These are phyloP conservation scores for Nasonia oneida DNA, from an alignment of 2,888 invertebrate genomes.

Conservation along the genomic window DNA sequence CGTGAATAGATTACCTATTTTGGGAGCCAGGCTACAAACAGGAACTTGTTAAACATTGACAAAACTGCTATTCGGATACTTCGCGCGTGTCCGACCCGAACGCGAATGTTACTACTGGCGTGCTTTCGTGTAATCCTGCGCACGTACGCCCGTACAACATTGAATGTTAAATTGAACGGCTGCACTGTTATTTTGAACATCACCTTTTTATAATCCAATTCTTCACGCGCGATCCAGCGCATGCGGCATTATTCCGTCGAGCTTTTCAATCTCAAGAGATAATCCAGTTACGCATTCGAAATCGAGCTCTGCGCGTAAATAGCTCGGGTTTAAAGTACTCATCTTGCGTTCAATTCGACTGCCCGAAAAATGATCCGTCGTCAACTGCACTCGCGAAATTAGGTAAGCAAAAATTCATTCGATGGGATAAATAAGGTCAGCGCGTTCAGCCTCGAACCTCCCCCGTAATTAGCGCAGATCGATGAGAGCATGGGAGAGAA, in stretches of 20 bases:
- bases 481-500: background rate
- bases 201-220: background rate
- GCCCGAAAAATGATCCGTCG: constrained; percentile 11
- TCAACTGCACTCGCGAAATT: background rate
- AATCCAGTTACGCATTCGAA: background rate
- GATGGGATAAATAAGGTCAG: background rate
- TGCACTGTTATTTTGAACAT: background rate
- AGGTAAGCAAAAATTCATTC: constrained; percentile 20
- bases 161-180: background rate
- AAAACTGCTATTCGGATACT: background rate
- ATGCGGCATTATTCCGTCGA: background rate
- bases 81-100: background rate
- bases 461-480: constrained; percentile 52
- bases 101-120: background rate
- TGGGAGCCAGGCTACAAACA: background rate
- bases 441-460: background rate
- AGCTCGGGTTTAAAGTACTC: background rate
- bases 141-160: background rate
- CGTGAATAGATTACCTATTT: background rate
- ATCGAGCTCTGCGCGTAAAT: background rate
- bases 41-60: background rate
- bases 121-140: background rate
- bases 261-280: background rate
- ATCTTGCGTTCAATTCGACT: background rate
- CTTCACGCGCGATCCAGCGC: background rate